Conservation (phyloP, 2,797 vertebrate species). For the Argyrosomus regius region DNA sequence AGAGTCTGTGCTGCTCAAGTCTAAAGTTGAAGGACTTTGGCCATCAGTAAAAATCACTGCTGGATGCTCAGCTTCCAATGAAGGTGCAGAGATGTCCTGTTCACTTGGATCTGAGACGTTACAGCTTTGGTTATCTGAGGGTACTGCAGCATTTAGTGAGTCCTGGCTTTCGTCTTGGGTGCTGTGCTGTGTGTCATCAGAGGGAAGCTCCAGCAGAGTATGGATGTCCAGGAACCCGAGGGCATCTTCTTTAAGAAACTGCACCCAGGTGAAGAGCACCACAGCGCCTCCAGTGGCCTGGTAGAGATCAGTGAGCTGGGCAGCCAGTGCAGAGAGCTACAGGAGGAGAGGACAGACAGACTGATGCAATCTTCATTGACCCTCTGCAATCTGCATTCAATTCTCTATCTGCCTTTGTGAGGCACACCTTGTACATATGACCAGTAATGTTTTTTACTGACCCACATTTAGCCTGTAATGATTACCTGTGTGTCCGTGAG, state of each 20-base stretch:
- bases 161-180: background rate
- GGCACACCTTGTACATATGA: background rate
- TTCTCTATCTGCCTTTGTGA: background rate
- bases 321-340: conserved; percentile 88
- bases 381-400: conserved; percentile 1
- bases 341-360: background rate
- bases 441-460: background rate
- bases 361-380: conserved; percentile 4
- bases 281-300: conserved; percentile 87
- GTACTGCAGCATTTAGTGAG: conserved; percentile 9
- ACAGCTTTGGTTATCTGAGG: background rate
- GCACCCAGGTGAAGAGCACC: conserved; percentile 93
- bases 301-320: conserved; percentile 88
- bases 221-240: conserved; percentile 87
- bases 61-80: background rate
- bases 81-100: background rate
- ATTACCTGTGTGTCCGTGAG: conserved; percentile 89
- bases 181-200: conserved; percentile 10
- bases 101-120: background rate
- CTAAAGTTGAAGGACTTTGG: too few species aligned
- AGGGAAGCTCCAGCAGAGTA: conserved; percentile 85
- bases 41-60: background rate
- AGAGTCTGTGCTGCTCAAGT: background rate
- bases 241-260: conserved; percentile 91
- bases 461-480: background rate